A percentile compares a stretch with the other conserved stretches of the same genome.
Evolutionary conservation across 2,888 invertebrate species (phyloP).

Genomic region (Encarsia formosa): DNA sequence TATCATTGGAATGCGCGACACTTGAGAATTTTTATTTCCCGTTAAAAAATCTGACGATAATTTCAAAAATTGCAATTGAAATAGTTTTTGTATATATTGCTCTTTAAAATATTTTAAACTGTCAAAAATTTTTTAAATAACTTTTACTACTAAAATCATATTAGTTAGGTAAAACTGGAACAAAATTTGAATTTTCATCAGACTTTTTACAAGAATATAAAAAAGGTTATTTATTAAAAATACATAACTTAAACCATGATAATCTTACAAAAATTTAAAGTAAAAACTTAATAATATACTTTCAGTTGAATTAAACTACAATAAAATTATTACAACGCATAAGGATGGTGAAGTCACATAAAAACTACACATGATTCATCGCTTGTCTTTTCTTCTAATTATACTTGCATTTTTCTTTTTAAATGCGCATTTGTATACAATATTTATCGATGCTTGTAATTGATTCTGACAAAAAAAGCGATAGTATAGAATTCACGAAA

Average conservation of each 20-base stretch:
- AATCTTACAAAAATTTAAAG: slow-evolving; percentile 23
- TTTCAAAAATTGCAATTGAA: slow-evolving; percentile 8
- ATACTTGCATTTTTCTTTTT: slow-evolving; percentile 6
- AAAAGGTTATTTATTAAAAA: slow-evolving; percentile 12
- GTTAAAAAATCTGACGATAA: slow-evolving; percentile 13
- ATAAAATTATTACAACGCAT: slow-evolving; percentile 24
- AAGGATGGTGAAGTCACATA: slow-evolving; percentile 15
- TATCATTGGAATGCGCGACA: slow-evolving; percentile 25
- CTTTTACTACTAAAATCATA: neutral
- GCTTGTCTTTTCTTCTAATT: neutral
- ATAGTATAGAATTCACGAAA: no score
- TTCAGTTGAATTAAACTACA: slow-evolving; percentile 23
- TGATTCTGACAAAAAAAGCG: no score
- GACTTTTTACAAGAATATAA: slow-evolving; percentile 11
- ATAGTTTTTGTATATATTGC: neutral
- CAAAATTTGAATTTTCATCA: slow-evolving; percentile 7
- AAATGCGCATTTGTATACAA: neutral
- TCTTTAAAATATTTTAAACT: slow-evolving; percentile 5
- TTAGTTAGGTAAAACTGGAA: no score
- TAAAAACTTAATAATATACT: slow-evolving; percentile 26
- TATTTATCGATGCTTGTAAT: no score
- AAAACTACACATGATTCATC: slow-evolving; percentile 19
- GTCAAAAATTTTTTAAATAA: neutral
- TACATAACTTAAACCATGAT: slow-evolving; percentile 18
- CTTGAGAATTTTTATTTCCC: slow-evolving; percentile 11